phyloP scores from a whole-genome alignment of 2,797 vertebrate genomes.

The Crypturellus tataupa region DNA sequence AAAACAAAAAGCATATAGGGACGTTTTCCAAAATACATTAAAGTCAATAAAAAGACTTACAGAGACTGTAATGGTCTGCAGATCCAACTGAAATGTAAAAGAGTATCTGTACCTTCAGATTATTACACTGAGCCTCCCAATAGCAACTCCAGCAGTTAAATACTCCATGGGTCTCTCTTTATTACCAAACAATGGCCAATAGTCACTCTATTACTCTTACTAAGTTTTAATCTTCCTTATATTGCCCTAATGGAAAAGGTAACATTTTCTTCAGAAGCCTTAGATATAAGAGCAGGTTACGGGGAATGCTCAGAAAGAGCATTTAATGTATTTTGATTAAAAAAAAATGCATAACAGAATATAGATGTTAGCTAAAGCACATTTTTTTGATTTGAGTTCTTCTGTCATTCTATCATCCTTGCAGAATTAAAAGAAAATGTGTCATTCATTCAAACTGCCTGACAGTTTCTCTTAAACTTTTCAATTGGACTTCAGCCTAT shows the following conservation, averaged over 20 bases:
- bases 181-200: neutral
- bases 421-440: neutral
- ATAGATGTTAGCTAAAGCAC: neutral
- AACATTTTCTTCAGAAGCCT: neutral
- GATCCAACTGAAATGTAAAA: neutral
- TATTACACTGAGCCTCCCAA: neutral
- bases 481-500: neutral
- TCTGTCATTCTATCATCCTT: neutral
- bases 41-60: neutral
- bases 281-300: neutral
- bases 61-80: neutral
- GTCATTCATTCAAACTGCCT: neutral
- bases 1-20: neutral
- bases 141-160: neutral
- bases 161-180: neutral
- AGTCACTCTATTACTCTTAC: neutral
- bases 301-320: neutral
- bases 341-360: neutral
- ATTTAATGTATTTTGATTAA: neutral
- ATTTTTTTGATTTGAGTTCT: neutral
- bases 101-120: fast-evolving
- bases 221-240: neutral
- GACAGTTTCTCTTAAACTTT: neutral
- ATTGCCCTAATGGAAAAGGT: neutral
- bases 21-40: neutral